Evolutionary conservation across 92 coral and sea anemone genomes (phyloP).

Genomic region (Micromussa lordhowensis): DNA sequence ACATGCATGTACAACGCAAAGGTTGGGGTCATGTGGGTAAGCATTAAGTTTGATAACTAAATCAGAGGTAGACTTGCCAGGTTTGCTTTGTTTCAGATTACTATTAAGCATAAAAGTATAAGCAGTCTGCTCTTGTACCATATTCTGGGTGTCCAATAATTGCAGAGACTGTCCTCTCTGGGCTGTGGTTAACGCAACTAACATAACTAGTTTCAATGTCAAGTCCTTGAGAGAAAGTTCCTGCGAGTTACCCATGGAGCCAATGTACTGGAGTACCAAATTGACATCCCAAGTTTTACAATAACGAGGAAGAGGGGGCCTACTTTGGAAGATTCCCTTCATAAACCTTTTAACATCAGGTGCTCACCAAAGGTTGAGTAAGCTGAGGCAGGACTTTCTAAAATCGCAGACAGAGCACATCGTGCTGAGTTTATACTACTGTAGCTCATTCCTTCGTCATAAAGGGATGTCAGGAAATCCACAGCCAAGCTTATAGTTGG

Average conservation of each 20-base stretch:
- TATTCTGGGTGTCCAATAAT: slow-evolving; percentile 27
- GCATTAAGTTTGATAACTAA: slow-evolving; percentile 48
- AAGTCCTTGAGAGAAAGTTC: slow-evolving; percentile 32
- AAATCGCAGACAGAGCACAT: slow-evolving; percentile 55
- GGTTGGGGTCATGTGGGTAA: slow-evolving; percentile 35
- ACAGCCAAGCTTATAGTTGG: slow-evolving; percentile 52
- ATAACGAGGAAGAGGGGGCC: slow-evolving; percentile 52
- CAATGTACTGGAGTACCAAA: slow-evolving; percentile 20
- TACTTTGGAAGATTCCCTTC: slow-evolving; percentile 50
- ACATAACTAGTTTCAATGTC: slow-evolving; percentile 33
- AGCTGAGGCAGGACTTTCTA: background rate
- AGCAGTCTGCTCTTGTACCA: slow-evolving; percentile 46
- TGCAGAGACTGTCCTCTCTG: slow-evolving; percentile 55
- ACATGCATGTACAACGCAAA: slow-evolving; percentile 58
- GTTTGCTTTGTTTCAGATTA: slow-evolving; percentile 63
- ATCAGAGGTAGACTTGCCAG: slow-evolving; percentile 39
- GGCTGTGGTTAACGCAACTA: slow-evolving; percentile 39
- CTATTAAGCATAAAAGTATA: slow-evolving; percentile 40
- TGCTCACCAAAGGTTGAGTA: slow-evolving; percentile 39
- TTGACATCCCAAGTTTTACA: slow-evolving; percentile 51
- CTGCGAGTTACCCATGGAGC: slow-evolving; percentile 5
- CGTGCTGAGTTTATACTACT: slow-evolving; percentile 63
- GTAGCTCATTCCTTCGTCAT: slow-evolving; percentile 47
- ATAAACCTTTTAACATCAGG: slow-evolving; percentile 57
- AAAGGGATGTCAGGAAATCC: slow-evolving; percentile 55